Evolutionary conservation across 2,113 vertebrate genomes (phyloP).

Genomic region (Lamprotornis superbus): DNA sequence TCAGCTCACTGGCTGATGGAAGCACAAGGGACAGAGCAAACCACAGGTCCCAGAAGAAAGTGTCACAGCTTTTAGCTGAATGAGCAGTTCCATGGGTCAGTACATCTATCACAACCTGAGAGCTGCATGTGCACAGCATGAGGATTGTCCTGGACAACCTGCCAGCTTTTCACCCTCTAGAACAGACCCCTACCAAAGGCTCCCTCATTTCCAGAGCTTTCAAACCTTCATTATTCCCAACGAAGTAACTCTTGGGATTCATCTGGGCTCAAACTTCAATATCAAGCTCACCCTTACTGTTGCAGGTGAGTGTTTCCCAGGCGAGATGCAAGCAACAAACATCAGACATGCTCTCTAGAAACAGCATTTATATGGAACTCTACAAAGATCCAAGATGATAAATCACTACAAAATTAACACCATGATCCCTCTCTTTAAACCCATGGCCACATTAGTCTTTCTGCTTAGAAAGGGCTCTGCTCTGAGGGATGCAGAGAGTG

Average conservation of each 20-base stretch:
- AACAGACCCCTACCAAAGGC: not conserved
- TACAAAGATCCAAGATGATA: no score
- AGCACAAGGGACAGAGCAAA: not conserved
- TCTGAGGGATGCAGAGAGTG: not conserved
- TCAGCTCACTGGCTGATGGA: not conserved
- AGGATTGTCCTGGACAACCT: not conserved
- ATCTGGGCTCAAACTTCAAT: not conserved
- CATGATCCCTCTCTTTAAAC: not conserved
- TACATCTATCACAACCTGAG: not conserved
- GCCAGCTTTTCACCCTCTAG: not conserved
- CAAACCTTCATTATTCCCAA: not conserved
- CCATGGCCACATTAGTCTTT: not conserved
- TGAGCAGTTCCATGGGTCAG: not conserved
- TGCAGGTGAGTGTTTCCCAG: not conserved
- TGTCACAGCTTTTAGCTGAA: not conserved
- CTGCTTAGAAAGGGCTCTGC: not conserved
- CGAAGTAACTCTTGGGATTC: not conserved
- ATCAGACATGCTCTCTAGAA: not conserved
- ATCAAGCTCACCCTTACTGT: not conserved
- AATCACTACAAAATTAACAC: not conserved
- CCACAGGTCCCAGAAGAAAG: not conserved
- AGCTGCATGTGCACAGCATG: not conserved
- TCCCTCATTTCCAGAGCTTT: not conserved
- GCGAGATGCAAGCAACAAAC: not conserved
- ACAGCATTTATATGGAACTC: not conserved